Evolutionary conservation across 2,888 invertebrate genomes (phyloP).

Genomic region (Subacronicta megacephala): DNA sequence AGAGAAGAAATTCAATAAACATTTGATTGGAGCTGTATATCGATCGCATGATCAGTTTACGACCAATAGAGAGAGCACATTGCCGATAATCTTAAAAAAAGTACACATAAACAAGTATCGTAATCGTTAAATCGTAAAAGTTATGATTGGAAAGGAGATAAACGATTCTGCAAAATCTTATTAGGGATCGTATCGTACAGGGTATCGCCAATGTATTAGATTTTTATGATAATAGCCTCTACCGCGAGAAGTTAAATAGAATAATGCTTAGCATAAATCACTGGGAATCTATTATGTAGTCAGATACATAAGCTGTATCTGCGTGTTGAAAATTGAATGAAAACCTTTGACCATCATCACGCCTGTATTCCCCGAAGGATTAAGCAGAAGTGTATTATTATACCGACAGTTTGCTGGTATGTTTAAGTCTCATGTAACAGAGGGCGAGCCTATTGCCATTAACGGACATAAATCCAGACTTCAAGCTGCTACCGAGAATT

Average conservation of each 20-base stretch:
- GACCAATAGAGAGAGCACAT: neutral
- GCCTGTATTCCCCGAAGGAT: no score
- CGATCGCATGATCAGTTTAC: neutral
- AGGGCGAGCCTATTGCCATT: no score
- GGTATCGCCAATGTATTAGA: slow-evolving; percentile 36
- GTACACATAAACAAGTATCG: neutral
- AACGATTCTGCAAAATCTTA: slow-evolving; percentile 33
- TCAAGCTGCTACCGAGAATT: no score
- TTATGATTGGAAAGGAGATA: slow-evolving; percentile 33
- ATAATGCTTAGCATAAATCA: slow-evolving; percentile 46
- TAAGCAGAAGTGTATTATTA: no score
- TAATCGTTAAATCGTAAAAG: slow-evolving; percentile 25
- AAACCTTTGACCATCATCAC: no score
- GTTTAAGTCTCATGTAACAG: no score
- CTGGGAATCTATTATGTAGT: slow-evolving; percentile 28
- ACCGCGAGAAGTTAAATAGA: slow-evolving; percentile 38
- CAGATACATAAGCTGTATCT: slow-evolving; percentile 17
- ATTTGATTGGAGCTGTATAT: neutral
- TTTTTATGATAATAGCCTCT: slow-evolving; percentile 50
- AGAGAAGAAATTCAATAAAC: no score
- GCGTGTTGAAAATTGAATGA: slow-evolving; percentile 1
- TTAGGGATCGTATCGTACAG: slow-evolving; percentile 27
- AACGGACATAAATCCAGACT: no score
- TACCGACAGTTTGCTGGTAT: no score
- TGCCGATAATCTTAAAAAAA: neutral